phyloP scores from a whole-genome alignment of 1,140 invertebrate species.

The Drosophila triauraria region DNA sequence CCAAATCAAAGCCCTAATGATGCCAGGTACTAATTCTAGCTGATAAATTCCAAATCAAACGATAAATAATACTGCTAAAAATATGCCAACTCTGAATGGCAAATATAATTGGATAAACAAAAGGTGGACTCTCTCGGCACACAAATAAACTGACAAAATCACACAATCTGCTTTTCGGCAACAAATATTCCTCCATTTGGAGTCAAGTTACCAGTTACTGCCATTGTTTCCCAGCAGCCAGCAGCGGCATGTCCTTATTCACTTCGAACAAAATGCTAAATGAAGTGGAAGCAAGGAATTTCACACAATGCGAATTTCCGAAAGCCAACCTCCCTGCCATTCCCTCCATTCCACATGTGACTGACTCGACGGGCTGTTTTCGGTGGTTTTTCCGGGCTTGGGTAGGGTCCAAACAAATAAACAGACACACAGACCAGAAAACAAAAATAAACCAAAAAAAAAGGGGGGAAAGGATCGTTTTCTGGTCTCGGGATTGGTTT shows the following conservation, averaged over 20 bases:
- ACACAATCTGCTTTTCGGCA: conserved; percentile 16
- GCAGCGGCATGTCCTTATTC: conserved; percentile 41
- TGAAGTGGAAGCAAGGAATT: conserved; percentile 77
- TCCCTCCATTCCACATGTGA: conserved; percentile 33
- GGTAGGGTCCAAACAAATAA: conserved; percentile 62
- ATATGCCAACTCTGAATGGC: neutral
- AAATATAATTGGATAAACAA: conserved; percentile 17
- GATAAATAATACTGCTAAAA: neutral
- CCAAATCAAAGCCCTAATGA: no score
- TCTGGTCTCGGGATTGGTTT: conserved; percentile 14
- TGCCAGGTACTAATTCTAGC: neutral
- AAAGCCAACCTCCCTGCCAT: conserved; percentile 1
- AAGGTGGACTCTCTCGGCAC: conserved; percentile 1
- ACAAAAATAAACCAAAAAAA: conserved; percentile 53
- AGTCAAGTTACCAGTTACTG: conserved; percentile 25
- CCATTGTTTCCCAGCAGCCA: conserved; percentile 3
- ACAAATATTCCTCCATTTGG: conserved; percentile 16
- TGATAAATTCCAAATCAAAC: neutral
- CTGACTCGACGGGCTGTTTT: conserved; percentile 31
- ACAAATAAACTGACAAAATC: conserved; percentile 19
- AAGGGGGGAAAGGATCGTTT: conserved; percentile 12
- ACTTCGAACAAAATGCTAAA: conserved; percentile 65
- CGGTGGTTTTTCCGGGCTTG: conserved; percentile 3
- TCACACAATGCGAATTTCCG: conserved; percentile 71
- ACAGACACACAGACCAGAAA: conserved; percentile 49